Evolutionary conservation across 1,140 invertebrate species (phyloP).

Genomic region (Neomicropteryx cornuta): DNA sequence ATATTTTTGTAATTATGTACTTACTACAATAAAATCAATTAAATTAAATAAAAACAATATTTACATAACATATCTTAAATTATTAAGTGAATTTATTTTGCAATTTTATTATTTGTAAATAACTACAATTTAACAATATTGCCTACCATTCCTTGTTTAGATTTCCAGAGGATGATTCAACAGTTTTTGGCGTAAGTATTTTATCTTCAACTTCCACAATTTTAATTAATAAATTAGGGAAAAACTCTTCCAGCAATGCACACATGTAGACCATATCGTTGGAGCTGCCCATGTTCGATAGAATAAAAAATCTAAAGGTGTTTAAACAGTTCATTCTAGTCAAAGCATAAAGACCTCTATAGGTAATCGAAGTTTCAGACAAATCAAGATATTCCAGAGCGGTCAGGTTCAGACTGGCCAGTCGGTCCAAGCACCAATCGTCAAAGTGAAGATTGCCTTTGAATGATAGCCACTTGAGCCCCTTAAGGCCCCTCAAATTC

Average conservation of each 20-base stretch:
- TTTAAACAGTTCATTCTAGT: conserved; percentile 27
- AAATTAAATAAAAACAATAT: conserved; percentile 17
- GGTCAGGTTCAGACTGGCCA: conserved; percentile 25
- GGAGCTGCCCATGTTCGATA: neutral
- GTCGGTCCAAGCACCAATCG: conserved; percentile 34
- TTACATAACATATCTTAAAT: conserved; percentile 31
- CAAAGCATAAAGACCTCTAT: conserved; percentile 25
- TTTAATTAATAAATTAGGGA: conserved; percentile 28
- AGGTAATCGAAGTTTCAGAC: conserved; percentile 25
- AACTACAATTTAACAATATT: neutral
- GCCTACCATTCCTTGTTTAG: conserved; percentile 4
- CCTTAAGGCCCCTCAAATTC: conserved; percentile 24
- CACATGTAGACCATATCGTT: neutral
- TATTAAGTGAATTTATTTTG: conserved; percentile 25
- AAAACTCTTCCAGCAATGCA: conserved; percentile 27
- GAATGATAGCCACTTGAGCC: conserved; percentile 32
- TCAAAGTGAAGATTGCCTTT: conserved; percentile 30
- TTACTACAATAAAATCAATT: too few relatives aligned
- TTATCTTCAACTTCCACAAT: conserved; percentile 9
- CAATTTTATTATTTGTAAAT: conserved; percentile 21
- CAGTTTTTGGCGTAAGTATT: too few relatives aligned
- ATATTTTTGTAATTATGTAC: too few relatives aligned
- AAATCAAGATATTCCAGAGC: conserved; percentile 32
- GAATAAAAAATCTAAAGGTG: conserved; percentile 18
- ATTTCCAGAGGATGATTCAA: too few relatives aligned